Conservation (phyloP, 2,797 vertebrate species). For the Brachyrhaphis roseni region DNA sequence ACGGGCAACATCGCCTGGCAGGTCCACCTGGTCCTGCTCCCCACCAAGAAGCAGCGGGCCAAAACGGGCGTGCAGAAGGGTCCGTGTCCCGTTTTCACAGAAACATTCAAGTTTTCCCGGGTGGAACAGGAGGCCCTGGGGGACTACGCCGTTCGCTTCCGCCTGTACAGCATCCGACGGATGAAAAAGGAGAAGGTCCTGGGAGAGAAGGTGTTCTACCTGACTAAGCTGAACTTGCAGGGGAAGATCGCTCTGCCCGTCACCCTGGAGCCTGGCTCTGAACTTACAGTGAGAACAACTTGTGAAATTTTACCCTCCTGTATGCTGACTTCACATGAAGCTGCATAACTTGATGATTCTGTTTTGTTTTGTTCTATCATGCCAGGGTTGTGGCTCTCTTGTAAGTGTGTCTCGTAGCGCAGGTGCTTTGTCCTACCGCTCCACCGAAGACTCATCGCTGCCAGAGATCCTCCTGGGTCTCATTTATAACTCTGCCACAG, state of each 20-base stretch:
- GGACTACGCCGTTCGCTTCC: constrained; percentile 94
- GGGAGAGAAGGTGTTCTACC: constrained; percentile 97
- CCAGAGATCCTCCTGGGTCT: constrained; percentile 96
- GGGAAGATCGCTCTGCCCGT: constrained; percentile 96
- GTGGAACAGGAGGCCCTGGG: constrained; percentile 93
- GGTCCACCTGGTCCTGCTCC: constrained; percentile 96
- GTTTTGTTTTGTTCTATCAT: neutral
- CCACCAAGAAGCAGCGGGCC: constrained; percentile 95
- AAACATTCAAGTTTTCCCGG: constrained; percentile 95
- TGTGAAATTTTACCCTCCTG: constrained; percentile 7
- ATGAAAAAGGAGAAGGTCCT: constrained; percentile 98
- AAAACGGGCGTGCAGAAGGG: constrained; percentile 96
- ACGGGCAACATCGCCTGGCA: constrained; percentile 96
- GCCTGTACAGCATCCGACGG: constrained; percentile 92
- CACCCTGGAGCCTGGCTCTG: constrained; percentile 93
- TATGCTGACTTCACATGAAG: neutral
- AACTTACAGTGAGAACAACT: constrained; percentile 86
- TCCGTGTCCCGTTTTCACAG: constrained; percentile 95
- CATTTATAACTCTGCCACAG: constrained; percentile 94
- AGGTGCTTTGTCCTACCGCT: constrained; percentile 90
- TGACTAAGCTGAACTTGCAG: constrained; percentile 98
- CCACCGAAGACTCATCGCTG: constrained; percentile 87
- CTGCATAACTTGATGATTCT: neutral
- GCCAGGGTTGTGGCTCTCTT: constrained; percentile 93
- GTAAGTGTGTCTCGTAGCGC: constrained; percentile 94